Conservation (phyloP, 2,113 vertebrate genomes). For the Cyphomyrus plagiostoma region DNA sequence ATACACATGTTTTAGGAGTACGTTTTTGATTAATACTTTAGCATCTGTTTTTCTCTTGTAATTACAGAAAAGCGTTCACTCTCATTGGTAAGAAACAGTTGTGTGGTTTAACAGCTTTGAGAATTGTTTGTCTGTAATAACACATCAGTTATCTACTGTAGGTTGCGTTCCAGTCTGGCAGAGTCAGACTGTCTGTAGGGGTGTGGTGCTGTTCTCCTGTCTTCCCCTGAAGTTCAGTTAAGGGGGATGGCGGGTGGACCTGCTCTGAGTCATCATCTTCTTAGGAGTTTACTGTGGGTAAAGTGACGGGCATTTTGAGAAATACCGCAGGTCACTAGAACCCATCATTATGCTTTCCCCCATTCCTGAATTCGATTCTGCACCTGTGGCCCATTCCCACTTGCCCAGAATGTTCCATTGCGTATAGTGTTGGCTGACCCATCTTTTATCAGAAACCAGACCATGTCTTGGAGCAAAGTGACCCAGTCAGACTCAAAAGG, state of each 20-base stretch:
- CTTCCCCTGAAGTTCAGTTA: not conserved
- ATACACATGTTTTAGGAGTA: not conserved
- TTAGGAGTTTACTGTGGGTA: not conserved
- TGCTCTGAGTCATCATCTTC: not conserved
- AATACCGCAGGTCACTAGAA: not conserved
- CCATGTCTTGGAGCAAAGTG: not conserved
- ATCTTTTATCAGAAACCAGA: conserved; percentile 9
- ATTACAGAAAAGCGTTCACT: not conserved
- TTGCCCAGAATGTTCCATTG: not conserved
- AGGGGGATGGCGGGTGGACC: not conserved
- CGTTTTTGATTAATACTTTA: not conserved
- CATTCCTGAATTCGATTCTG: not conserved
- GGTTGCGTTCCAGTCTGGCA: not conserved
- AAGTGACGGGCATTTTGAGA: not conserved
- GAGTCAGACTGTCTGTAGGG: not conserved
- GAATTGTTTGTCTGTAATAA: not conserved
- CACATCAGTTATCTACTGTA: not conserved
- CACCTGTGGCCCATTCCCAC: not conserved
- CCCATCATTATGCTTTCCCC: not conserved
- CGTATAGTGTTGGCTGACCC: conserved; percentile 28
- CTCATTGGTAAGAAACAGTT: not conserved
- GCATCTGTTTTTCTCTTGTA: not conserved
- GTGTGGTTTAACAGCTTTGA: not conserved
- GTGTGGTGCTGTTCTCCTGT: not conserved
- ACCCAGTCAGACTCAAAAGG: not conserved